Evolutionary conservation across 2,113 vertebrate genomes (phyloP), one percentile per base, ranked within the genome.

Genomic region (Sciurus niger): DNA sequence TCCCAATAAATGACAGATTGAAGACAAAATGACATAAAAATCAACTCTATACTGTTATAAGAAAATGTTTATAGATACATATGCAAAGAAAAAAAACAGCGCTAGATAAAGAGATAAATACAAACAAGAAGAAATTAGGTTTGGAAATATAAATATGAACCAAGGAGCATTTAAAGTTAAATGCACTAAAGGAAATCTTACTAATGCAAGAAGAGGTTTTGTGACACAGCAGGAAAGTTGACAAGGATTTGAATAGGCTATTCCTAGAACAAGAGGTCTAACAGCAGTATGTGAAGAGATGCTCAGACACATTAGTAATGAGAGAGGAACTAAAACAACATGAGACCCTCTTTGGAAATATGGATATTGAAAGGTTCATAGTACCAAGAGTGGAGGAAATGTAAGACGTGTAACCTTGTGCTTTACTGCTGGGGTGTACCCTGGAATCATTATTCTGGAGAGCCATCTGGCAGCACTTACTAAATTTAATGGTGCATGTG

Each of bases 241-340:
- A 63, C 16, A 37, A 90, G 65, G 37, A 58, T 65, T 37, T 32
- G 17, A 60, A 63, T 5, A 63, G 20, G 43, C 4, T 22, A 28
- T n/a, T 55, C 32, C 28, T 6, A 20, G 65, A 95, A 22, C 63
- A 30, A 79, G 46, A 34, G 20, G 25, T 79, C 48, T 34, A 60
- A 43, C 3, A 43, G n/a, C 2, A 43, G 30, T 25, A 58, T 10
- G 43, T 14, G 37, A 78, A 91, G 78, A 58, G n/a, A 95, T 6
- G 4, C 70, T 46, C 40, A 70, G 84, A 78, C 32, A 40, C 6
- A 67, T 25, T 51, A 73, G 91, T n/a, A 24, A 40, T 20, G 73
- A 53, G 22, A 84, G 84, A 72, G 40, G 48, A 93, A 96, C 37
- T 34, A 67, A 90, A 76, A 79, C 18, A 9, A 86, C 20, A 43